Evolutionary conservation across 2,888 invertebrate species (phyloP).

Genomic region (Zygothrica quintamaculata): DNA sequence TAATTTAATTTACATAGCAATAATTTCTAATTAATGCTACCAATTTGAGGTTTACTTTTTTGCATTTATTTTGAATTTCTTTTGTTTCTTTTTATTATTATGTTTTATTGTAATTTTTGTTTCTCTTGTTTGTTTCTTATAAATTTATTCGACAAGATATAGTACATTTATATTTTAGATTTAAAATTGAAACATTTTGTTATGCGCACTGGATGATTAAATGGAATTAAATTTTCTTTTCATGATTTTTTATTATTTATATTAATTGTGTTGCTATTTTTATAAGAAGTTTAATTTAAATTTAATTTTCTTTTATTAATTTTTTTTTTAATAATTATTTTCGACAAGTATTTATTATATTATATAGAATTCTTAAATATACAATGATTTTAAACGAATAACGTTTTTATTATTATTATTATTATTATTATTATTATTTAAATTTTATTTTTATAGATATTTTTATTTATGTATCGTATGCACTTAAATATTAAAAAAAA

Average conservation of each 20-base stretch:
- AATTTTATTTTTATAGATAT: conserved; percentile 20
- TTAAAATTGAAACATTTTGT: no score
- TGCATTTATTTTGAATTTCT: conserved; percentile 41
- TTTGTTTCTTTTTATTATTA: background rate
- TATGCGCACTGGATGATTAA: conserved; percentile 5
- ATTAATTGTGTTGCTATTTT: no score
- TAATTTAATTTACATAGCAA: no score
- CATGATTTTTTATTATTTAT: conserved; percentile 1
- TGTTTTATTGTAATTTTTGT: no score
- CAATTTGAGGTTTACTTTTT: background rate
- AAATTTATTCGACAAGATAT: background rate
- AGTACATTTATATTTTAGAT: no score
- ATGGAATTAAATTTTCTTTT: no score
- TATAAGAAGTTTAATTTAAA: conserved; percentile 1
- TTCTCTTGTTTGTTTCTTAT: background rate
- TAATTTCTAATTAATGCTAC: no score
- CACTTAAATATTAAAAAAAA: conserved; percentile 28
- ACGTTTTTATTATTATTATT: conserved; percentile 1
- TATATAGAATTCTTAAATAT: no score
- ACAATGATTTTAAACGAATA: no score
- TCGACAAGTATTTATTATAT: background rate
- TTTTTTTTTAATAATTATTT: background rate
- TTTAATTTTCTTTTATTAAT: no score
- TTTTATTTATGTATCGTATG: conserved; percentile 3
- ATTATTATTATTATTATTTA: conserved; percentile 28